phyloP scores from a whole-genome alignment of 2,888 invertebrate species.

The Cephus spinipes region DNA sequence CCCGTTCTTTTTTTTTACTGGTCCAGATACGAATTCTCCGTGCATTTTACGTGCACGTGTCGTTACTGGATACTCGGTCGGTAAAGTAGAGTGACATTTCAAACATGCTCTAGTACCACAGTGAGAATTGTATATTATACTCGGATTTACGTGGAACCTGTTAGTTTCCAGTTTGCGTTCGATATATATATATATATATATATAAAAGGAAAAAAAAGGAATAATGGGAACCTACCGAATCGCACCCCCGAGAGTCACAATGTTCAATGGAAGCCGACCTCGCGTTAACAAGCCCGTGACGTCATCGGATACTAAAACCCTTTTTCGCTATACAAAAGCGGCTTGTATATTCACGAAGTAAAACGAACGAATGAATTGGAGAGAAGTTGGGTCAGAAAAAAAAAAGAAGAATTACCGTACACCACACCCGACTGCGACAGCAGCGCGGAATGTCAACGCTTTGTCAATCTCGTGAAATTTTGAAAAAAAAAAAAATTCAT shows the following conservation, averaged over 20 bases:
- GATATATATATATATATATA: too few species aligned
- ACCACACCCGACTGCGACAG: not conserved
- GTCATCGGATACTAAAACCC: not conserved
- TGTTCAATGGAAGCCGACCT: conserved; percentile 4
- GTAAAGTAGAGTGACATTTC: not conserved
- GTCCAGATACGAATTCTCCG: not conserved
- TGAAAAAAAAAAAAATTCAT: not conserved
- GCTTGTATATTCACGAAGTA: not conserved
- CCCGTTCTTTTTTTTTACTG: not conserved
- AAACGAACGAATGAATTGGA: conserved; percentile 1
- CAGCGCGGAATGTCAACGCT: not conserved
- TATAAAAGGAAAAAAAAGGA: not conserved
- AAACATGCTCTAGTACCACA: not conserved
- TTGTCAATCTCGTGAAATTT: not conserved
- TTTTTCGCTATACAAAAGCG: conserved; percentile 1
- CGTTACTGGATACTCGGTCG: not conserved
- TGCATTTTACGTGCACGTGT: not conserved
- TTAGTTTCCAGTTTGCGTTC: conserved; percentile 1
- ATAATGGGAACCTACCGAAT: not conserved
- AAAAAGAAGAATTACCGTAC: not conserved
- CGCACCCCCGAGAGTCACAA: conserved; percentile 5
- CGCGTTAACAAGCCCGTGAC: conserved; percentile 8
- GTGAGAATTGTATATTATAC: not conserved
- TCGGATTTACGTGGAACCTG: not conserved
- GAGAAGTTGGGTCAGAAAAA: not conserved